A percentile compares a stretch with the other conserved stretches of the same genome.
These are phyloP conservation scores for Balaeniceps rex DNA, from an alignment of 2,113 vertebrate genomes.

Conservation along the genomic window DNA sequence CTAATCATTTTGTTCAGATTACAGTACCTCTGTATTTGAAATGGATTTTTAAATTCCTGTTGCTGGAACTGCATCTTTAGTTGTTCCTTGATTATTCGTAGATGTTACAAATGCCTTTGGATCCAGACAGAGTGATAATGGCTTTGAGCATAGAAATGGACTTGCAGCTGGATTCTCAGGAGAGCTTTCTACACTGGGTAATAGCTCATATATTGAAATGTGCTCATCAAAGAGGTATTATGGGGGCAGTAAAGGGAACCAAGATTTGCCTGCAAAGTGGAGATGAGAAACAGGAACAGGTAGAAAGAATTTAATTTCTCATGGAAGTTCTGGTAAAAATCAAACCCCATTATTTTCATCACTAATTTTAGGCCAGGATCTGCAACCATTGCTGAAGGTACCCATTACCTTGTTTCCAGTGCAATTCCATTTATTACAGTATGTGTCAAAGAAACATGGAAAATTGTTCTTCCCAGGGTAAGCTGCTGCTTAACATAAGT, in stretches of 20 bases:
- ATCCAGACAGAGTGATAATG: constrained; percentile 8
- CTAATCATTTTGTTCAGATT: constrained; percentile 61
- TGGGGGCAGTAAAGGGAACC: neutral
- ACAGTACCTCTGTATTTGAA: constrained; percentile 45
- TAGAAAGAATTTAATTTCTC: neutral
- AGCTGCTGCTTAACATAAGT: neutral
- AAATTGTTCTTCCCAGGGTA: neutral
- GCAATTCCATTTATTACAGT: neutral
- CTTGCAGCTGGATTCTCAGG: constrained; percentile 16
- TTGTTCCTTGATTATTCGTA: constrained; percentile 35
- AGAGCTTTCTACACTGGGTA: neutral
- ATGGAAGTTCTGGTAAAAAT: neutral
- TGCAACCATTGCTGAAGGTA: neutral
- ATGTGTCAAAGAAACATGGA: neutral
- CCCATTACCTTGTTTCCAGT: neutral
- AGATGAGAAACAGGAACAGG: neutral
- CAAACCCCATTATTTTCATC: neutral
- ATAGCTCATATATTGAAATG: constrained; percentile 19
- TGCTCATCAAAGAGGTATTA: neutral
- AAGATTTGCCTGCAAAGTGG: neutral
- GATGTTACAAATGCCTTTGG: neutral
- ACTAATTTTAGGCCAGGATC: neutral
- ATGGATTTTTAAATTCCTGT: constrained; percentile 51
- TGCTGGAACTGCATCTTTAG: neutral
- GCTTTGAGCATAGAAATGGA: constrained; percentile 21